Evolutionary conservation across 1,140 invertebrate species (phyloP), one percentile per base, ranked within the genome.

Genomic region (Drosophila suzukii): DNA sequence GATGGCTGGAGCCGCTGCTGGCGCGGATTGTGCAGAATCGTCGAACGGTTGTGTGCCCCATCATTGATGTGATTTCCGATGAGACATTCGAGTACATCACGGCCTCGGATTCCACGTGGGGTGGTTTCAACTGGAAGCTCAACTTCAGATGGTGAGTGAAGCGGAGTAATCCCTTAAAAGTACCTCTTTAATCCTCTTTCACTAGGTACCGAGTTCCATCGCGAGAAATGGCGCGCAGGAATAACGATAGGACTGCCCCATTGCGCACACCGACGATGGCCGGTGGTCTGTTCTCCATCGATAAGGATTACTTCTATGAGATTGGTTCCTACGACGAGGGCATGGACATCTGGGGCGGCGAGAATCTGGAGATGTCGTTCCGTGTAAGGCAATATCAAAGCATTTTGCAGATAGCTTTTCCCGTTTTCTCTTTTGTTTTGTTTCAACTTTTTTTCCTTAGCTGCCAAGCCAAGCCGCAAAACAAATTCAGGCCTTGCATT

Each of bases 321-420:
- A 94, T 99, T 61, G 99, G 99, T 15, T 96, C 97, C 30, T 99
- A 99, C 92, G 99, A 99, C 93, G 96, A 98, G 93, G 98, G 98
- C 78, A 99, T 99, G 98, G 98, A 99, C 92, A 99, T 99, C 78
- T 99, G 98, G 99, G 99, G 98, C 34, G 99, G 98, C 62, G 98
- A 99, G 93, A 99, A 99, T 94, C 94, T 99, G 38, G 99, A 99
- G 94, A 99, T 99, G 97, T 99, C 98, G 72, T 99, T 99, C 93
- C 95, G 98, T 95, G 98, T 99, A 95, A 95, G 94, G 93, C 67
- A 68, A 78, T 61, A 41, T 75, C 60, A 62, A 10, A 62, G 27
- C 36, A 61, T 47, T 43, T 41, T 49, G 1, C 44, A 30, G 20
- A 58, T 47, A 36, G 36, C 34, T 60, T 55, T 62, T 46, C 7